These are phyloP conservation scores for Bedellia somnulentella DNA, from an alignment of 2,888 invertebrate genomes.

Conservation along the genomic window DNA sequence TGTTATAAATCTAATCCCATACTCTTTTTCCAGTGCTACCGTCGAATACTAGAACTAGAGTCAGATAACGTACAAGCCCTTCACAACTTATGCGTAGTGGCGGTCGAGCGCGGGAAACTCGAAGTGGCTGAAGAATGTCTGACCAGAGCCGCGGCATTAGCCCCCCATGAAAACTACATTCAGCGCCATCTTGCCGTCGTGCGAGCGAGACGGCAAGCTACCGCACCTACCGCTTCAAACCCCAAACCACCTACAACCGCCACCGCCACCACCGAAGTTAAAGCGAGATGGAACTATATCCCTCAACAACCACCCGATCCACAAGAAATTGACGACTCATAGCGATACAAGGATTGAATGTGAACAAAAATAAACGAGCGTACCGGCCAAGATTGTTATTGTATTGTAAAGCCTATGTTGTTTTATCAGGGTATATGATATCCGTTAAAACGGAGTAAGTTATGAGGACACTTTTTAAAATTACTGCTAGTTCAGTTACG, in stretches of 20 bases:
- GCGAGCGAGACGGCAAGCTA: constrained; percentile 56
- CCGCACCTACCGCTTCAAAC: constrained; percentile 12
- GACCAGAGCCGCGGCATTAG: constrained; percentile 74
- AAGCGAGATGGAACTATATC: constrained; percentile 55
- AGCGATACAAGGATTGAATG: constrained; percentile 19
- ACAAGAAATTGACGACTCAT: constrained; percentile 37
- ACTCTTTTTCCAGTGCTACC: constrained; percentile 74
- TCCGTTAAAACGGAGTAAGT: no score
- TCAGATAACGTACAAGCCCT: constrained; percentile 91
- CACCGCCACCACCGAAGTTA: constrained; percentile 26
- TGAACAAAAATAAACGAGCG: no score
- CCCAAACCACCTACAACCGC: constrained; percentile 12
- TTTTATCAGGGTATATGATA: no score
- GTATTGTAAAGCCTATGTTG: no score
- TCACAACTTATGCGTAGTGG: constrained; percentile 95
- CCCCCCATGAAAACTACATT: constrained; percentile 91
- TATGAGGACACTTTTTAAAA: no score
- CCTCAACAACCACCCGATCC: constrained; percentile 52
- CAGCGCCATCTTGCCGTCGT: constrained; percentile 88
- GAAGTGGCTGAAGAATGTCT: constrained; percentile 85
- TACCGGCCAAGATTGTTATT: no score
- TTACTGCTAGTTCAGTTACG: no score
- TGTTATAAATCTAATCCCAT: no score
- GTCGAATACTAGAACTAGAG: constrained; percentile 82
- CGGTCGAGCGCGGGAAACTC: constrained; percentile 87